Conservation (phyloP, 2,888 invertebrate genomes). For the Cheilosia grossa region DNA sequence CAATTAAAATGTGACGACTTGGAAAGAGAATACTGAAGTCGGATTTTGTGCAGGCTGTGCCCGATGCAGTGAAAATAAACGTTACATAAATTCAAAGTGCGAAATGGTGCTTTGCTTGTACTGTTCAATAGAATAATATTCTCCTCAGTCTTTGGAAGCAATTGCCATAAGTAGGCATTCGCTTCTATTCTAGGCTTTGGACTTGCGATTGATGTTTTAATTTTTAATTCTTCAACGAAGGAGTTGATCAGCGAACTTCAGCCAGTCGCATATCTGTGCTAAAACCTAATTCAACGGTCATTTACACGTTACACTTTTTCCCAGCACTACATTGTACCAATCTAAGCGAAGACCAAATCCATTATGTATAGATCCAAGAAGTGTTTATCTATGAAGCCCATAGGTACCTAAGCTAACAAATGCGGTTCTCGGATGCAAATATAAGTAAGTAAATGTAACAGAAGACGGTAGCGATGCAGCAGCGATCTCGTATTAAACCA, state of each 20-base stretch:
- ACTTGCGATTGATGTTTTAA: too few species aligned
- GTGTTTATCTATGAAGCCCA: neutral
- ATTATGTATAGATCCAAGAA: constrained; percentile 22
- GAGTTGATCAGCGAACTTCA: neutral
- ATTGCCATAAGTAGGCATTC: too few species aligned
- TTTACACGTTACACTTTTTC: too few species aligned
- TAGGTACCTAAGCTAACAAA: neutral
- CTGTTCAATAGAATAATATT: too few species aligned
- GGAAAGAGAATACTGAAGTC: neutral
- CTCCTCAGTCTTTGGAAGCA: too few species aligned
- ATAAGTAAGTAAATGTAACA: constrained; percentile 37
- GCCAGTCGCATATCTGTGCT: too few species aligned
- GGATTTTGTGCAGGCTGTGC: neutral
- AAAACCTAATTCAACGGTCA: too few species aligned
- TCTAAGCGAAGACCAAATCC: neutral
- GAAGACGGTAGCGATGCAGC: constrained; percentile 37
- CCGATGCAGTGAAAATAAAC: neutral
- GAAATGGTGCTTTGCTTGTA: neutral
- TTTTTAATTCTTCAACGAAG: neutral
- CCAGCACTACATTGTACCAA: neutral
- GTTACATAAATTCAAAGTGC: neutral
- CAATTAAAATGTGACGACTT: constrained; percentile 6
- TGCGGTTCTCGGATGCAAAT: constrained; percentile 43
- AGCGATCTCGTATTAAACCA: constrained; percentile 28
- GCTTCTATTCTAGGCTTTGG: too few species aligned